Percentiles rank a stretch among this genome's conserved stretches.
Evolutionary conservation across 2,888 invertebrate genomes (phyloP).

Genomic region (Orthosia gothica): DNA sequence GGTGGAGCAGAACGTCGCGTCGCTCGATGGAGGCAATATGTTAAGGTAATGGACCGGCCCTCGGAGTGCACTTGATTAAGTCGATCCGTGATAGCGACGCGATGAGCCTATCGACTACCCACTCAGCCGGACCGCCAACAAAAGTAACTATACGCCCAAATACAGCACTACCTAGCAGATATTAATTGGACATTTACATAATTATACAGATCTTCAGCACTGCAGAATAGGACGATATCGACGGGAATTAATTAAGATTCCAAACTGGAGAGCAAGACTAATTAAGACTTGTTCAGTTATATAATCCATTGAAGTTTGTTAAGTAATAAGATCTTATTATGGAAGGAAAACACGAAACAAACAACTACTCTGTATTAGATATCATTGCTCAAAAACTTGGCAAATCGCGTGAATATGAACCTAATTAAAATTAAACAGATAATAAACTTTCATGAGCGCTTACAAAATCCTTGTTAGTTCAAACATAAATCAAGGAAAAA

Average conservation of each 20-base stretch:
- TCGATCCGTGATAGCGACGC: constrained; percentile 78
- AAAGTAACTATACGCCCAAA: constrained; percentile 53
- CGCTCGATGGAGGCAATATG: constrained; percentile 78
- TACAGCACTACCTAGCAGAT: constrained; percentile 43
- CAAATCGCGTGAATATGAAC: not conserved
- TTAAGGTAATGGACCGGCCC: constrained; percentile 81
- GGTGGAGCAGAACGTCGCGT: constrained; percentile 59
- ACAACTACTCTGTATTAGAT: not conserved
- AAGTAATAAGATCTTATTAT: constrained; percentile 25
- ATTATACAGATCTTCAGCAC: constrained; percentile 50
- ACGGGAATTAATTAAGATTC: constrained; percentile 53
- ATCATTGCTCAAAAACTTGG: not conserved
- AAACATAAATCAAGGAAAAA: constrained; percentile 24
- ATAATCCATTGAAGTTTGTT: constrained; percentile 37
- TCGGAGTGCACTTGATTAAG: constrained; percentile 84
- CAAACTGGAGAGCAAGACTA: constrained; percentile 49
- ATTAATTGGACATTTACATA: constrained; percentile 63
- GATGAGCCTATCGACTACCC: constrained; percentile 77
- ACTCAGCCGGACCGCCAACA: constrained; percentile 65
- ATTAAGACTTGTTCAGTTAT: constrained; percentile 53
- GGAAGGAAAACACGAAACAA: constrained; percentile 8
- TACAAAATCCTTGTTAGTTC: constrained; percentile 14
- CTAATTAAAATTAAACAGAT: constrained; percentile 17
- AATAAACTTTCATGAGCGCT: constrained; percentile 2
- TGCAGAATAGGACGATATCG: constrained; percentile 37